phyloP scores from a whole-genome alignment of 2,888 invertebrate species.

The Stenotaenia linearis region DNA sequence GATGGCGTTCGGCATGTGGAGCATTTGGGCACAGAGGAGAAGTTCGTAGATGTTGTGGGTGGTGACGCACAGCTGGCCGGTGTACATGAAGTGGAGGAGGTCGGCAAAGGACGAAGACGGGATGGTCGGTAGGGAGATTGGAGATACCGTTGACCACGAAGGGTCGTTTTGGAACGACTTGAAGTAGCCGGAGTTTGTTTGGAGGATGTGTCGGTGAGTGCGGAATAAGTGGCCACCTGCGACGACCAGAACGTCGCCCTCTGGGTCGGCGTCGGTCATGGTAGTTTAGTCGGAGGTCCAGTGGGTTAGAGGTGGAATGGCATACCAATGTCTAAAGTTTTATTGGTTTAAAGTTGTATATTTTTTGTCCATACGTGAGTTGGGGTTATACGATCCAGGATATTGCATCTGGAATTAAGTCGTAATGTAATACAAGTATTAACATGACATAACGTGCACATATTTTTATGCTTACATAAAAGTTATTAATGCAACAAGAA shows the following conservation, averaged over 20 bases:
- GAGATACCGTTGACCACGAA: background rate
- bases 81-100: conserved; percentile 67
- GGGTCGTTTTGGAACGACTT: background rate
- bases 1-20: conserved; percentile 66
- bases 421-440: no score
- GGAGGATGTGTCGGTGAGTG: conserved; percentile 60
- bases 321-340: no score
- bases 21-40: conserved; percentile 62
- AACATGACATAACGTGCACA: no score
- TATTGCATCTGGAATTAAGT: no score
- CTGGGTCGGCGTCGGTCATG: conserved; percentile 24
- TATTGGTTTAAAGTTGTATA: no score
- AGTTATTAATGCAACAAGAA: no score
- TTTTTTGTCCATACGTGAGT: no score
- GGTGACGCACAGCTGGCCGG: conserved; percentile 63
- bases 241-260: conserved; percentile 56
- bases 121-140: conserved; percentile 40
- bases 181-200: conserved; percentile 65
- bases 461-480: no score
- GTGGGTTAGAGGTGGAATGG: no score
- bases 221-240: conserved; percentile 57
- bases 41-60: conserved; percentile 60
- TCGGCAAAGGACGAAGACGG: conserved; percentile 56
- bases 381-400: no score
- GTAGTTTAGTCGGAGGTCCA: no score